Evolutionary conservation across 2,888 invertebrate genomes (phyloP).

Genomic region (Odontocerum albicorne): DNA sequence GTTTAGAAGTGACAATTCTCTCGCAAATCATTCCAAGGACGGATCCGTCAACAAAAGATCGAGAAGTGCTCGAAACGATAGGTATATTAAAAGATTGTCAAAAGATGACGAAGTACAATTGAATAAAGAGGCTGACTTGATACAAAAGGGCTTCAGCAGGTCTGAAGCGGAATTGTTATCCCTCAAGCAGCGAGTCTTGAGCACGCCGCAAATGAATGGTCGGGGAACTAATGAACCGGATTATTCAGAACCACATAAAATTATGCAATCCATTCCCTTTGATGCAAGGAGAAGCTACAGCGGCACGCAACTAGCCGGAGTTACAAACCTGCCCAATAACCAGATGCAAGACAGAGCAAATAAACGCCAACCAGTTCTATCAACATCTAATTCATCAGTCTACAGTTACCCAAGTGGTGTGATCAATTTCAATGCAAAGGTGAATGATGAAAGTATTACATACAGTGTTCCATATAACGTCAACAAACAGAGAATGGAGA

Average conservation of each 20-base stretch:
- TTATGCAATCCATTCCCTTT: slow-evolving; percentile 12
- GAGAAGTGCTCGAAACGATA: slow-evolving; percentile 75
- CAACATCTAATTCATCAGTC: slow-evolving; percentile 56
- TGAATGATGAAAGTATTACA: slow-evolving; percentile 58
- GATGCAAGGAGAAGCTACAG: slow-evolving; percentile 23
- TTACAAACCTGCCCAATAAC: slow-evolving; percentile 45
- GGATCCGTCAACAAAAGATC: slow-evolving; percentile 65
- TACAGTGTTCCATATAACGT: slow-evolving; percentile 46
- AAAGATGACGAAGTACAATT: slow-evolving; percentile 66
- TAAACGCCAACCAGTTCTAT: slow-evolving; percentile 46
- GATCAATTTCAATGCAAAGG: slow-evolving; percentile 58
- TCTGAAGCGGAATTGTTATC: slow-evolving; percentile 58
- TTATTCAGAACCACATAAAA: slow-evolving; percentile 28
- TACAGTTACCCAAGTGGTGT: slow-evolving; percentile 56
- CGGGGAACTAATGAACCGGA: slow-evolving; percentile 49
- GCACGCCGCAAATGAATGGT: slow-evolving; percentile 57
- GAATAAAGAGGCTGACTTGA: slow-evolving; percentile 57
- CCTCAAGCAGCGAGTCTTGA: slow-evolving; percentile 44
- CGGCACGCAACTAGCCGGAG: slow-evolving; percentile 41
- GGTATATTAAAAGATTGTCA: slow-evolving; percentile 75
- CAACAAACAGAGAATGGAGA: slow-evolving; percentile 43
- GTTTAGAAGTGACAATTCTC: slow-evolving; percentile 70
- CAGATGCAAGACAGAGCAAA: slow-evolving; percentile 42
- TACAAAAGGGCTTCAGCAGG: slow-evolving; percentile 56
- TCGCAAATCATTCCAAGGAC: slow-evolving; percentile 59